Conservation (phyloP, 1,140 invertebrate genomes). For the Bombus confusus region DNA sequence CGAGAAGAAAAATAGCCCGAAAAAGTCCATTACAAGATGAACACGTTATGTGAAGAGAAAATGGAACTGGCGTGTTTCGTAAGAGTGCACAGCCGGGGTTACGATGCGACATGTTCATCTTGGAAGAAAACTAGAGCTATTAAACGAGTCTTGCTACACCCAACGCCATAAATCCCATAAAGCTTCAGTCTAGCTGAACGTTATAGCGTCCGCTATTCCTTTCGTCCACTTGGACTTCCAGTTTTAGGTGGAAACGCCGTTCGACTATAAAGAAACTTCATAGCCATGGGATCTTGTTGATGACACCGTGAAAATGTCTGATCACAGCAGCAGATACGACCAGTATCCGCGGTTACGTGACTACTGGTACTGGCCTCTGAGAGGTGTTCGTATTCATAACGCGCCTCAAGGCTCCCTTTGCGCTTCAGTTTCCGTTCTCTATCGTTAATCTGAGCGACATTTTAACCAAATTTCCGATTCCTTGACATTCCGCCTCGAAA, state of each 20-base stretch:
- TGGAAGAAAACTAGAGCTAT: slow-evolving; percentile 51
- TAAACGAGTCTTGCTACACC: slow-evolving; percentile 59
- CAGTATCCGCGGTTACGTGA: slow-evolving; percentile 47
- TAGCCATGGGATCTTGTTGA: slow-evolving; percentile 36
- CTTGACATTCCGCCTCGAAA: no score
- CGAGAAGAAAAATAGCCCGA: neutral
- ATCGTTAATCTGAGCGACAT: neutral
- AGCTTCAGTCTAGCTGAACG: slow-evolving; percentile 17
- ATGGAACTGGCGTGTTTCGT: slow-evolving; percentile 28
- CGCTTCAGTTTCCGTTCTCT: neutral
- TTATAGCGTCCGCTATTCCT: slow-evolving; percentile 27
- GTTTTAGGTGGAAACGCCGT: slow-evolving; percentile 34
- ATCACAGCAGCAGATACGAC: slow-evolving; percentile 21
- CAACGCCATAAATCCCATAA: slow-evolving; percentile 49
- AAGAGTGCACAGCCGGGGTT: slow-evolving; percentile 43
- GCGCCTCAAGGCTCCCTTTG: neutral
- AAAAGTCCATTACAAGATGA: neutral
- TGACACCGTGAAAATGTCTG: slow-evolving; percentile 34
- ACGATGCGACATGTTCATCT: slow-evolving; percentile 2
- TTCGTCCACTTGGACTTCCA: slow-evolving; percentile 19
- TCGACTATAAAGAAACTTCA: slow-evolving; percentile 46
- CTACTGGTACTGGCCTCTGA: neutral
- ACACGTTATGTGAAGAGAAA: neutral
- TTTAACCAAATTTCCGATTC: neutral
- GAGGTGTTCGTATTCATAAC: slow-evolving; percentile 18